Percentiles rank a stretch among this genome's conserved stretches.
These are phyloP conservation scores for Solenopsis invicta DNA, from an alignment of 1,140 invertebrate species.

Conservation along the genomic window DNA sequence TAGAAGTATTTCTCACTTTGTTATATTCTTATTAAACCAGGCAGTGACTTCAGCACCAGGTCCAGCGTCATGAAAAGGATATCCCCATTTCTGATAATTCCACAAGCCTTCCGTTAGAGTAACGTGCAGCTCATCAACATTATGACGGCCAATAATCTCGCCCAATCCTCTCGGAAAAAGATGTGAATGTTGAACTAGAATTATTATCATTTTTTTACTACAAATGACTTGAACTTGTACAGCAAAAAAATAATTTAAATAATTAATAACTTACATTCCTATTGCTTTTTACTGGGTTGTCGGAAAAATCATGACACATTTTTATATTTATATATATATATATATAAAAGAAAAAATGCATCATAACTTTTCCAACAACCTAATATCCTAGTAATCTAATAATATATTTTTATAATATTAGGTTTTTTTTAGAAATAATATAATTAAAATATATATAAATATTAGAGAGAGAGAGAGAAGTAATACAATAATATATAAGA, in stretches of 20 bases:
- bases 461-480: no score
- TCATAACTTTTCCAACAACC: no score
- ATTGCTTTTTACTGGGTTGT: not conserved
- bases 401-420: no score
- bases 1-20: constrained; percentile 76
- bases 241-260: not conserved
- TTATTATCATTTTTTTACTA: constrained; percentile 32
- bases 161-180: constrained; percentile 96
- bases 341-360: no score
- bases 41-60: constrained; percentile 97
- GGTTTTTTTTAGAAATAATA: no score
- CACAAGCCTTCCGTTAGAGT: constrained; percentile 97
- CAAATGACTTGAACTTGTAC: not conserved
- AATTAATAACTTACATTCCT: not conserved
- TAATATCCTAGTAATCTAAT: not conserved
- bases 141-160: constrained; percentile 95
- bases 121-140: constrained; percentile 96
- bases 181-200: constrained; percentile 93
- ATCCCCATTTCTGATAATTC: constrained; percentile 97
- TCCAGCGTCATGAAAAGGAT: constrained; percentile 94
- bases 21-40: constrained; percentile 92
- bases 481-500: no score
- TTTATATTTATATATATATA: no score
- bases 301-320: no score
- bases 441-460: no score